A percentile compares a stretch with the other conserved stretches of the same genome.
Evolutionary conservation across 2,888 invertebrate species (phyloP).

Genomic region (Drosophila kuntzei): DNA sequence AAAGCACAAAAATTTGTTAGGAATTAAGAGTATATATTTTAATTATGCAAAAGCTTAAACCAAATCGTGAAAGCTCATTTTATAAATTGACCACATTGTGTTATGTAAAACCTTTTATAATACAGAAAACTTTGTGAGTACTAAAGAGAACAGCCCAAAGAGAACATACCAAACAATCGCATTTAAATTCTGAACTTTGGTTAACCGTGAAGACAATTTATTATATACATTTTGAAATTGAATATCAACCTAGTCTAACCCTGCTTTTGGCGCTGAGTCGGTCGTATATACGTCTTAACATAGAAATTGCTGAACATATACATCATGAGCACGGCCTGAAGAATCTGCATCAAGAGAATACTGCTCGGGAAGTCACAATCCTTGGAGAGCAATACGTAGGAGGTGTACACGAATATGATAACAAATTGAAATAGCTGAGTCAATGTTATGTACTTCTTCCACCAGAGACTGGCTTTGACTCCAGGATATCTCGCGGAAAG

Average conservation of each 20-base stretch:
- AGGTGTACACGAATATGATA: conserved; percentile 88
- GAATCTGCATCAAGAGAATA: conserved; percentile 86
- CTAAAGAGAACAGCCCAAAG: background rate
- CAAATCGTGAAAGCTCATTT: background rate
- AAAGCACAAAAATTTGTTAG: background rate
- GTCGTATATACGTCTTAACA: conserved; percentile 86
- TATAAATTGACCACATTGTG: background rate
- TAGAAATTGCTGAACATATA: conserved; percentile 88
- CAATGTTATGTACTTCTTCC: conserved; percentile 86
- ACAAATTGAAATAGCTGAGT: conserved; percentile 88
- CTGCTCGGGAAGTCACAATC: conserved; percentile 87
- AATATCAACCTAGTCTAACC: conserved; percentile 10
- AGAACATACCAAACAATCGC: background rate
- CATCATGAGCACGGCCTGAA: conserved; percentile 86
- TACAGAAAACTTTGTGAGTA: background rate
- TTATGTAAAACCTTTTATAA: background rate
- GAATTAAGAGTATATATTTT: background rate
- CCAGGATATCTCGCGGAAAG: conserved; percentile 85
- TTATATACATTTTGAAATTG: background rate
- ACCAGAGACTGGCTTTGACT: conserved; percentile 86
- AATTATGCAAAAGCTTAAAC: background rate
- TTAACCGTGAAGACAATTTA: conserved; percentile 5
- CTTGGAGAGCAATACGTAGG: conserved; percentile 79
- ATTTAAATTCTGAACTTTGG: background rate
- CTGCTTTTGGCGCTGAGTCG: conserved; percentile 5